Percentiles rank a stretch among this genome's conserved stretches.
Conservation (phyloP, 64 coral and sea anemone species). For the Dendrophyllia cribrosa region DNA sequence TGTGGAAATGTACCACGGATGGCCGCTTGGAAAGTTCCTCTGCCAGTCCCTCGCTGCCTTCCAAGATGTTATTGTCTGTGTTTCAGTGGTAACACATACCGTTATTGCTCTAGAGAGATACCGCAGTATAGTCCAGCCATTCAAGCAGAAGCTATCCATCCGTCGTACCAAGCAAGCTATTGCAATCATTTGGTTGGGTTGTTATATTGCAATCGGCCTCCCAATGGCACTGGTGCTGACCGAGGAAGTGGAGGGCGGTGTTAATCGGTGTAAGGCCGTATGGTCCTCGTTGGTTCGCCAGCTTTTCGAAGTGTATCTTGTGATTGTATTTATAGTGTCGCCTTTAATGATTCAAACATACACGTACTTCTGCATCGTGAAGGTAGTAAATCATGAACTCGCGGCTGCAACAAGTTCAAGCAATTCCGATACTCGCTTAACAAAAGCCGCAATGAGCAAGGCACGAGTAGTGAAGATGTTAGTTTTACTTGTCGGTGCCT, state of each 20-base stretch:
- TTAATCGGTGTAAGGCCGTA: neutral
- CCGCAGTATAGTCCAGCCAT: conserved; percentile 85
- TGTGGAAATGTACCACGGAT: conserved; percentile 44
- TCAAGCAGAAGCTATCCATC: conserved; percentile 71
- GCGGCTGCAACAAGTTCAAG: conserved; percentile 6
- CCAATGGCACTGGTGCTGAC: conserved; percentile 39
- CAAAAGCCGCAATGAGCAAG: neutral
- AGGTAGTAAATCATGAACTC: conserved; percentile 37
- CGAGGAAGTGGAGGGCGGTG: neutral
- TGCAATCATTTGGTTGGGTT: conserved; percentile 57
- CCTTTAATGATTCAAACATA: conserved; percentile 80
- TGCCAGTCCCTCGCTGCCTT: conserved; percentile 63
- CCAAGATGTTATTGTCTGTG: conserved; percentile 79
- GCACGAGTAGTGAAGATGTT: conserved; percentile 84
- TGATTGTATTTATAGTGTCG: conserved; percentile 35
- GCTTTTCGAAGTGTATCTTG: conserved; percentile 65
- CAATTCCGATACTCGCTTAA: neutral
- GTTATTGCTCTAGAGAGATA: conserved; percentile 86
- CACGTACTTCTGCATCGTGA: conserved; percentile 74
- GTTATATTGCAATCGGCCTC: conserved; percentile 65
- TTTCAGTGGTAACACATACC: conserved; percentile 82
- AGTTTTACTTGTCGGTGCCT: conserved; percentile 69
- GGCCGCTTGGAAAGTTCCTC: conserved; percentile 80
- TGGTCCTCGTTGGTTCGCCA: conserved; percentile 42
- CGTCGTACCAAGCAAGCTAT: conserved; percentile 70